Base-by-base conservation (phyloP, 2,113 vertebrate genomes). In the Hippocampus barbouri region DNA sequence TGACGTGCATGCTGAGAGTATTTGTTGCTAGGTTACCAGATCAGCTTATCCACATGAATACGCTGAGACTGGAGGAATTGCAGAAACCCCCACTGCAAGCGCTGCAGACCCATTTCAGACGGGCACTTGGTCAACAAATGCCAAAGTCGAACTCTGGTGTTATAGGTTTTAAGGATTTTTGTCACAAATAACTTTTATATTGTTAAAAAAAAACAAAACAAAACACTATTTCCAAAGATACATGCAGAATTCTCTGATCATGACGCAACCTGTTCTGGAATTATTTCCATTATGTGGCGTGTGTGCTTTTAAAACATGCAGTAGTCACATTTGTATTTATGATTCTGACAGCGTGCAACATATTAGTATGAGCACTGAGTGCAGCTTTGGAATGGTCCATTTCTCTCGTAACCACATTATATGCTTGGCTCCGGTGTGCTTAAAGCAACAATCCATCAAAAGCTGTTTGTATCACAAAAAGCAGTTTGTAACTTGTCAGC, bases 1-100 rank as follows among this genome's bases (percentile, higher is more conserved):
- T 61, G 47, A 25, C 38, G 47, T 59, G 9, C 60, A 77, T 74
- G 78, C 78, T 79, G 76, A 78, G 66, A 79, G 49, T 54, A 62
- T 68, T 73, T 79, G 82, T 74, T 85, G 78, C 79, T 73, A 82
- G 78, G 81, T 80, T 83, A 84, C 69, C 20, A 76, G 72, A 59
- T 66, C 71, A 30, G 21, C 27, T 76, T 51, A 54, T 60, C 40
- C 67, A 43, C 25, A 21, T 74, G 62, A 72, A 71, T 60, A 71
- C 72, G 66, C 61, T 66, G 41, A 25, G 38, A 68, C 62, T 78
- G 56, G 63, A 18, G 27, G 72, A 59, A 49, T 71, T 41, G 8
- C 63, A 47, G 38, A 45, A 45, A 7, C 12, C 21, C 56, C 23
- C 59, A 25, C 59, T 30, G 23, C 59, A 8, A 59, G 56, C 23